Conservation (phyloP, 1,140 invertebrate species). For the Ctenoplectra terminalis region DNA sequence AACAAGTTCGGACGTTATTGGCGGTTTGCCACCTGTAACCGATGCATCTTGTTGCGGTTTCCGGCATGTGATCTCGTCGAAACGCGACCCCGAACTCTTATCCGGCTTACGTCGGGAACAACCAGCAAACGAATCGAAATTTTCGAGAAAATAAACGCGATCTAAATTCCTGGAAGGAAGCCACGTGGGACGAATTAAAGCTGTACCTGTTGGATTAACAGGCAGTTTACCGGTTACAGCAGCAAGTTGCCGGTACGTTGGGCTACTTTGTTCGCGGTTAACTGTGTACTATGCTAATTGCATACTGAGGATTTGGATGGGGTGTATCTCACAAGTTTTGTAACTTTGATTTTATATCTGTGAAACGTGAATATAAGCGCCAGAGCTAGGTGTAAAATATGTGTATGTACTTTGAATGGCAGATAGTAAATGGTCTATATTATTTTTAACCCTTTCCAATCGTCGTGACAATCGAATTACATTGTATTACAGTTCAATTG, state of each 20-base stretch:
- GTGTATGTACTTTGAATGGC: too few species aligned
- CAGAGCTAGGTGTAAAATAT: too few species aligned
- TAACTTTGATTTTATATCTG: too few species aligned
- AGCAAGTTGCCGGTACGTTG: not conserved
- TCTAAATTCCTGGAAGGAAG: not conserved
- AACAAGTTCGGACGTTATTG: slow-evolving; percentile 60
- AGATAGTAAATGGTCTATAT: too few species aligned
- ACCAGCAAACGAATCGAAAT: slow-evolving; percentile 33
- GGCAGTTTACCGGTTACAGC: too few species aligned
- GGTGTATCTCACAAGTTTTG: too few species aligned
- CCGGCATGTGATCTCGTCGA: slow-evolving; percentile 37
- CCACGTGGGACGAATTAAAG: not conserved
- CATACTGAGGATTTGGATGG: too few species aligned
- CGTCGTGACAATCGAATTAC: too few species aligned
- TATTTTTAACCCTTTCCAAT: too few species aligned
- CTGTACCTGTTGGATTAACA: not conserved
- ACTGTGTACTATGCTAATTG: too few species aligned
- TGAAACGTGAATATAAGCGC: too few species aligned
- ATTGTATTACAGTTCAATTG: too few species aligned
- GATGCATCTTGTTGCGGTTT: slow-evolving; percentile 57
- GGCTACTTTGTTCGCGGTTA: not conserved
- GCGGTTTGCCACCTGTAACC: slow-evolving; percentile 58
- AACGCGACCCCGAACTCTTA: slow-evolving; percentile 31
- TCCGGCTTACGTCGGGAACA: not conserved
- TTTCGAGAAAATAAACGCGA: not conserved